Base-by-base conservation (phyloP, 2,113 vertebrate species). In the Progne subis region DNA sequence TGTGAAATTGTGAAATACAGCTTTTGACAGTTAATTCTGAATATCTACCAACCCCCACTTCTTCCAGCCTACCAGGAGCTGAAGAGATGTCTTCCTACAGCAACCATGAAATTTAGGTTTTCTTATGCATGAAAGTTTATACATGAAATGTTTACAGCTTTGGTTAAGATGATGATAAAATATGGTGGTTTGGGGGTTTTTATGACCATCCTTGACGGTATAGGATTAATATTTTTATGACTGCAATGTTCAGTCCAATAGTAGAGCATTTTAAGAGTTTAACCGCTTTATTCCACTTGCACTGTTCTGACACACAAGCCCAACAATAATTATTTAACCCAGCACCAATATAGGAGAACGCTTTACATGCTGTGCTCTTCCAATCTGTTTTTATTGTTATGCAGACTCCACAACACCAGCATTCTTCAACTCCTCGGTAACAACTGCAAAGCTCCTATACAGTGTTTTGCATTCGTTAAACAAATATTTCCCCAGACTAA, bases 311-410 rank as follows among this genome's bases (percentile, higher is more conserved):
- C 55, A 85, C 80, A 84, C 55, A 88, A 81, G 79, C 16, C 70
- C 49, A 64, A 72, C 47, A 87, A 83, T 81, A 95, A 96, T 92
- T 92, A 95, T 85, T 92, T 91, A 87, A 75, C 34, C 71, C 39
- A 67, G 61, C 29, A 87, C 21, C 84, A 86, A 83, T 67, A 67
- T 0, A 26, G 34, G n/a, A 82, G 59, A 55, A 37, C 46, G 37
- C 12, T 96, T 94, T 82, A 46, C 14, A 56, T 68, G n/a, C 11
- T 65, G 39, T 43, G 34, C 67, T 84, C 75, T 81, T 85, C 23
- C 53, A 49, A 37, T 50, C 84, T 75, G 85, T 67, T 81, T 88
- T 76, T 78, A 75, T 82, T 81, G 53, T 86, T 84, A 86, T 12
- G 20, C 14, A 82, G 49, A 59, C 18, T 82, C 60, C 34, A 50